Percentiles rank a stretch among this genome's conserved stretches.
Conservation (phyloP, 2,797 vertebrate genomes). For the Pangasius sanitwongsei region DNA sequence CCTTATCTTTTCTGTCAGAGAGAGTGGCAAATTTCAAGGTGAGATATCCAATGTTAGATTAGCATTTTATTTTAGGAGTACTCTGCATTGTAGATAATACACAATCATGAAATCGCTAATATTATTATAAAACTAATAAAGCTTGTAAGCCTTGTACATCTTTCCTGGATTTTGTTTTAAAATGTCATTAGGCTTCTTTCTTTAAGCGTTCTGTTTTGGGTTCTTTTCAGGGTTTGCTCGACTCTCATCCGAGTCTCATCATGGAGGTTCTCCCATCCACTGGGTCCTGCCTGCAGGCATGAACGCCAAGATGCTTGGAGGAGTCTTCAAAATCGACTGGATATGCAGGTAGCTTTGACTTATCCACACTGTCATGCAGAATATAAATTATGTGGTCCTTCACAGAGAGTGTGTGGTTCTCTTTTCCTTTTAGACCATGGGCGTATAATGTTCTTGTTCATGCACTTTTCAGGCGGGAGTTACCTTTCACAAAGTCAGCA, state of each 20-base stretch:
- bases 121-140: neutral
- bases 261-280: constrained; percentile 96
- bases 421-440: neutral
- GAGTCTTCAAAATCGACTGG: constrained; percentile 99
- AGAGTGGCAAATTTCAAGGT: constrained; percentile 99
- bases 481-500: constrained; percentile 95
- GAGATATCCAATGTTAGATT: constrained; percentile 23
- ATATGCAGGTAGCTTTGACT: constrained; percentile 88
- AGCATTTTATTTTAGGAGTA: too few species aligned
- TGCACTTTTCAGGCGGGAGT: constrained; percentile 82
- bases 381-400: neutral
- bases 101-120: neutral
- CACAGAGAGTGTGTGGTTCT: neutral
- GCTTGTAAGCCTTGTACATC: neutral
- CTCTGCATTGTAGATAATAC: neutral
- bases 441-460: neutral
- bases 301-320: constrained; percentile 98
- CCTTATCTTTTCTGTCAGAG: constrained; percentile 94
- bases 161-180: neutral
- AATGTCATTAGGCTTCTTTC: neutral
- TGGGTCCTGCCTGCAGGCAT: constrained; percentile 98
- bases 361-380: neutral
- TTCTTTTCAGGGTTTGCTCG: constrained; percentile 86
- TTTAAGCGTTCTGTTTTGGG: neutral
- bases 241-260: constrained; percentile 92